These are phyloP conservation scores for Dromas ardeola DNA, from an alignment of 2,113 vertebrate genomes.

Conservation along the genomic window DNA sequence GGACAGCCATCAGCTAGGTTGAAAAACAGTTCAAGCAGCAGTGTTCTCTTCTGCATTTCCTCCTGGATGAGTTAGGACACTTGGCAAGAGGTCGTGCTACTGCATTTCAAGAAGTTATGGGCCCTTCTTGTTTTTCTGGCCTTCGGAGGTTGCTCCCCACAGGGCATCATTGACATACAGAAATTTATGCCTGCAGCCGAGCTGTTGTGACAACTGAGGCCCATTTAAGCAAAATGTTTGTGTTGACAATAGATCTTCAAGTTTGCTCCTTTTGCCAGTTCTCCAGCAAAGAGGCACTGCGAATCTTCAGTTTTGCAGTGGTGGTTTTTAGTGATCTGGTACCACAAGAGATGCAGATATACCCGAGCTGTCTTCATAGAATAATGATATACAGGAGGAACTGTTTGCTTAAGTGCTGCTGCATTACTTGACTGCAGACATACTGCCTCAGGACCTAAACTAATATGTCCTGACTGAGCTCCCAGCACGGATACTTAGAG, in stretches of 20 bases:
- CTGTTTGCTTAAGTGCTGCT: not conserved
- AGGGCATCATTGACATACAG: not conserved
- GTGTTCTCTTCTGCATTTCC: not conserved
- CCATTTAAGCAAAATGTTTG: not conserved
- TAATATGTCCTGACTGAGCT: not conserved
- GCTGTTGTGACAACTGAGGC: not conserved
- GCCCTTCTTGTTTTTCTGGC: not conserved
- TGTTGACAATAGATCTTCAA: not conserved
- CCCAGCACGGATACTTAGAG: accelerated
- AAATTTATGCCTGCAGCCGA: not conserved
- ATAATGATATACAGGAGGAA: not conserved
- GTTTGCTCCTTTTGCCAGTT: not conserved
- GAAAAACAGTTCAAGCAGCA: not conserved
- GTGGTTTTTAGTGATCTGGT: not conserved
- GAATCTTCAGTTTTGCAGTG: not conserved
- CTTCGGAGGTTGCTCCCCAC: not conserved
- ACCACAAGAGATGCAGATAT: not conserved
- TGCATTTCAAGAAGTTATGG: not conserved
- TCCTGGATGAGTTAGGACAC: not conserved
- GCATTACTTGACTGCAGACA: not conserved
- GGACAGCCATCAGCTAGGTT: not conserved
- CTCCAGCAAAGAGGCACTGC: not conserved
- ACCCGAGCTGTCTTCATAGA: accelerated
- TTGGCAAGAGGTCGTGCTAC: not conserved
- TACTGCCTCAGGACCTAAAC: not conserved